Evolutionary conservation across 2,797 vertebrate genomes (phyloP).

Genomic region (Tadarida brasiliensis): DNA sequence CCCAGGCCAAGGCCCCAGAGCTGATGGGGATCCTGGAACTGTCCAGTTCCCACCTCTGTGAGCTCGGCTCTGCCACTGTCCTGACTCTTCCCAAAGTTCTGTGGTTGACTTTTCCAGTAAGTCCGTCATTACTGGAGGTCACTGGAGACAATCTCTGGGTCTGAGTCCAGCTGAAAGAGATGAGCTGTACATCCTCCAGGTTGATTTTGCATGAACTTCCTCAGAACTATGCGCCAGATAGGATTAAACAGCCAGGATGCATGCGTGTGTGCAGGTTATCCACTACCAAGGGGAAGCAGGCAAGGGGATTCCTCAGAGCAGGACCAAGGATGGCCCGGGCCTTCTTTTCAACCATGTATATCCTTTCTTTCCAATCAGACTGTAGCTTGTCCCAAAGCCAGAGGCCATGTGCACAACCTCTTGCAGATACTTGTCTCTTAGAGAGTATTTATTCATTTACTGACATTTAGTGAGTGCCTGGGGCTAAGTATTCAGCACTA

Average conservation of each 20-base stretch:
- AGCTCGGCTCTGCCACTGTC: not conserved
- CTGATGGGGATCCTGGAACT: not conserved
- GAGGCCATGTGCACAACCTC: not conserved
- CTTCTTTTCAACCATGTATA: not conserved
- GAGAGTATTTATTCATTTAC: not conserved
- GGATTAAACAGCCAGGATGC: accelerated
- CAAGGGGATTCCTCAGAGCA: not conserved
- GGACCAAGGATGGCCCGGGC: not conserved
- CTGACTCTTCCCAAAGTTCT: not conserved
- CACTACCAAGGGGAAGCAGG: not conserved
- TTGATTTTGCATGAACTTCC: not conserved
- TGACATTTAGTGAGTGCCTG: not conserved
- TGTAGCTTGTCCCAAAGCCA: not conserved
- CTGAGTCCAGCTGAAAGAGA: not conserved
- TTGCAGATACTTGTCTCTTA: not conserved
- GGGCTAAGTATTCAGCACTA: not conserved
- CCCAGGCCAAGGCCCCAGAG: not conserved
- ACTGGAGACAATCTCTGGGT: not conserved
- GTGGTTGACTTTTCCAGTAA: not conserved
- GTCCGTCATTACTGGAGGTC: not conserved
- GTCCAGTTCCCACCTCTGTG: not conserved
- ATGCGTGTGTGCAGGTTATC: not conserved
- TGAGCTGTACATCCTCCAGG: not conserved
- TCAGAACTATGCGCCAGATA: not conserved
- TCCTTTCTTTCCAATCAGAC: not conserved